These are phyloP conservation scores for Gavia stellata DNA, from an alignment of 2,113 vertebrate genomes.

Conservation along the genomic window DNA sequence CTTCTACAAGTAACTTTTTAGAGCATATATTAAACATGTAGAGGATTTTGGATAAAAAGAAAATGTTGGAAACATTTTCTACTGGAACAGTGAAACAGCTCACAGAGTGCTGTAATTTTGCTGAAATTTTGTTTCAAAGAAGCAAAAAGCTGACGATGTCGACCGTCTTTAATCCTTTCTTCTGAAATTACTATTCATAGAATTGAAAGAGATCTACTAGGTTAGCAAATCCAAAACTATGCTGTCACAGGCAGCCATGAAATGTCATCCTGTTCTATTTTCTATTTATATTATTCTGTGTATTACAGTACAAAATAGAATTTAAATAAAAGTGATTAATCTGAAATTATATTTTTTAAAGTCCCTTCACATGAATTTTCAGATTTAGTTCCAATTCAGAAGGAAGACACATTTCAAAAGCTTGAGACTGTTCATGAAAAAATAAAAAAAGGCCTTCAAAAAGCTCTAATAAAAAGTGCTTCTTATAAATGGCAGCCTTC, in stretches of 20 bases:
- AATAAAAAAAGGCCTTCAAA: neutral
- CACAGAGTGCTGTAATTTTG: slow-evolving; percentile 1
- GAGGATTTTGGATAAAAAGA: neutral
- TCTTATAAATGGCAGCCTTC: neutral
- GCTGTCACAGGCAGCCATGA: slow-evolving; percentile 35
- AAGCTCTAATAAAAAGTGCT: neutral
- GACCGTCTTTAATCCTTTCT: slow-evolving; percentile 51
- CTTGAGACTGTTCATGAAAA: neutral
- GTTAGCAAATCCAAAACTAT: slow-evolving; percentile 49
- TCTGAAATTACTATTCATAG: slow-evolving; percentile 48
- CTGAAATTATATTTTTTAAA: neutral
- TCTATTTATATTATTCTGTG: slow-evolving; percentile 41
- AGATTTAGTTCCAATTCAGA: slow-evolving; percentile 29
- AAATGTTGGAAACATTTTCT: neutral
- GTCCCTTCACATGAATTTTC: neutral
- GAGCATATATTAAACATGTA: neutral
- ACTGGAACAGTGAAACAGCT: neutral
- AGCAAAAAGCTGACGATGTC: slow-evolving; percentile 25
- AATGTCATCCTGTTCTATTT: slow-evolving; percentile 27
- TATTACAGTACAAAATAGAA: neutral
- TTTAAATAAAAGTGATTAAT: slow-evolving; percentile 36
- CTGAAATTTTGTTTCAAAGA: slow-evolving; percentile 33
- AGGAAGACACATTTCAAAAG: slow-evolving; percentile 12
- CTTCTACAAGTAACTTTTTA: neutral
- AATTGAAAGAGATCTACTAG: slow-evolving; percentile 59